Evolutionary conservation across 2,888 invertebrate genomes (phyloP), one percentile per base, ranked within the genome.

Genomic region (Rhyacophila evoluta): DNA sequence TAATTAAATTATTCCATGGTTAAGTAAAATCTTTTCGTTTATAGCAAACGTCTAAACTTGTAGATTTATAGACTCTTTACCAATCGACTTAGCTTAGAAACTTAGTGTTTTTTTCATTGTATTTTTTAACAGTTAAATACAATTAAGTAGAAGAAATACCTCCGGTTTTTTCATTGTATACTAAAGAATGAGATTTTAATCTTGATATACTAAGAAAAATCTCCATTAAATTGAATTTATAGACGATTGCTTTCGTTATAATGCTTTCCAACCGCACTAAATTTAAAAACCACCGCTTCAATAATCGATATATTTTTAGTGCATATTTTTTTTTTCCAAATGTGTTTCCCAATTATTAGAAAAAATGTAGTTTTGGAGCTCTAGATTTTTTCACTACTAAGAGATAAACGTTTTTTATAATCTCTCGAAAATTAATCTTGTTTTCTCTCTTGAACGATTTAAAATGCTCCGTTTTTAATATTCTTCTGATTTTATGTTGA

Each of bases 401-500:
- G 25, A 10, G 72, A 39, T 77, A 72, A 72, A 39, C 41, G 41
- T 28, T 11, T 68, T 55, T 68, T 77, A 25, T 77, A 77, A 73
- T 77, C 67, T 67, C 68, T 67, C 25, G 37, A 68, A 77, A 72
- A 73, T 77, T 77, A 77, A 77, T 73, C 68, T 37, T 68, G 70
- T 25, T 69, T 1, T 12, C 69, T 33, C 55, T 25, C 25, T 25
- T 55, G 12, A 29, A n/a, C 29, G 29, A 15, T 69, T 37, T 19
- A 2, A 37, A 72, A 72, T 72, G 5, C 39, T 28, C n/a, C 38
- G n/a, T 15, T 39, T 72, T 39, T 72, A 39, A 41, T 41, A 71
- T 71, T 71, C 37, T 36, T 71, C 37, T 71, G 71, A 71, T 71
- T 71, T 71, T 15, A 19, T 1, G 10, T 36, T 19, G 1, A 25